Base-by-base conservation (phyloP, 2,888 invertebrate species). In the Lasioglossum figueresi region DNA sequence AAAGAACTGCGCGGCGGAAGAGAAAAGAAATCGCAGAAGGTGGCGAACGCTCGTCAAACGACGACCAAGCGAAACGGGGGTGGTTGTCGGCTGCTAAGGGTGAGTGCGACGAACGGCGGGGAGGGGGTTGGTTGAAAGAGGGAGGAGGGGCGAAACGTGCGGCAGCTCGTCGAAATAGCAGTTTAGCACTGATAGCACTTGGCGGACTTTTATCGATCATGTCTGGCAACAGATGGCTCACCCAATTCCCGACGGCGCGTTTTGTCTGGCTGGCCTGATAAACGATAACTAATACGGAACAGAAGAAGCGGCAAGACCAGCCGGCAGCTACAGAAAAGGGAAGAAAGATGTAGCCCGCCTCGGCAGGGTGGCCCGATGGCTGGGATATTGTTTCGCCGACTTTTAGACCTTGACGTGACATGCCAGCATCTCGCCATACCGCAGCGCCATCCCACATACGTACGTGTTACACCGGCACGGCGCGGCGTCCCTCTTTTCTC, bases 191-290 rank as follows among this genome's bases (percentile, higher is more conserved):
- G 94, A 94, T 94, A 94, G 94, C 94, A 94, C 94, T 94, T 93
- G 94, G 93, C 92, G 92, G 92, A 94, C 94, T 94, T 94, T 94
- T 94, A 94, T 94, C 94, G 94, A 94, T 94, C 94, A 94, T 94
- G 94, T 94, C 92, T 94, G 94, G 94, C 94, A 94, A 94, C 94
- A 94, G 94, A 94, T 94, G 94, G 94, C 94, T 93, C 92, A 94
- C 93, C 94, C 94, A 94, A 94, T 94, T 94, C 93, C 91, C 87
- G 86, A 75, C 90, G 87, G 85, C 88, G 89, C 89, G 89, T 91
- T 91, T 91, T 91, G 90, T 91, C 90, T 90, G 89, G 87, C 85
- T 79, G 81, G 85, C 82, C 91, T 93, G 94, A 94, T 94, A 94
- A 94, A 94, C 94, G 94, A 94, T 94, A 94, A 94, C 94, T 94